Percentiles rank a stretch among this genome's conserved stretches.
phyloP scores from a whole-genome alignment of 2,797 vertebrate species.

The Fistularia commersonii region DNA sequence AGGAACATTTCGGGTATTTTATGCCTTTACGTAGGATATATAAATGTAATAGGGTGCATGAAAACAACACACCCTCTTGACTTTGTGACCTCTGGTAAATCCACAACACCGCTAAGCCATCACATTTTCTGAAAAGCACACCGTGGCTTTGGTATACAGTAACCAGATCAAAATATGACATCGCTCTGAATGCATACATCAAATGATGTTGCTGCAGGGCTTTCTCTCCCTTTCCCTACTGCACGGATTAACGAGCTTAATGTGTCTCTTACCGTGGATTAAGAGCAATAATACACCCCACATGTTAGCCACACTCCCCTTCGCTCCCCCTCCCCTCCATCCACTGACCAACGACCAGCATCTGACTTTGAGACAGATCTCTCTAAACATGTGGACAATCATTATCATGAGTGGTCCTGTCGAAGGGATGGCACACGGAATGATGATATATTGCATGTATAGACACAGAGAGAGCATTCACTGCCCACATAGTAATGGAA shows the following conservation, averaged over 20 bases:
- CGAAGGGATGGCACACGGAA: no score
- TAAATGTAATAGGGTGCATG: no score
- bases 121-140: constrained; percentile 45
- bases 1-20: no score
- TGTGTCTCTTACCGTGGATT: constrained; percentile 62
- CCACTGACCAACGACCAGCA: not conserved
- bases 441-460: no score
- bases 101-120: constrained; percentile 22
- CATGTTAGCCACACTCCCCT: constrained; percentile 19
- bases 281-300: constrained; percentile 55
- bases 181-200: constrained; percentile 21
- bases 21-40: no score
- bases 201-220: constrained; percentile 28
- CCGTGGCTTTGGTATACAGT: constrained; percentile 13
- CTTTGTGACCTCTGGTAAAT: constrained; percentile 38
- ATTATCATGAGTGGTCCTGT: no score
- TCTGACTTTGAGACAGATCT: not conserved
- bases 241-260: constrained; percentile 63
- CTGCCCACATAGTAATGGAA: not conserved
- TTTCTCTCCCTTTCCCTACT: constrained; percentile 29
- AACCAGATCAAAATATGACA: constrained; percentile 20
- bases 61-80: constrained; percentile 7
- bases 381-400: not conserved
- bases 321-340: not conserved
- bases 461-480: no score